Conservation (phyloP, 2,888 invertebrate genomes). For the Drosophila siamana region DNA sequence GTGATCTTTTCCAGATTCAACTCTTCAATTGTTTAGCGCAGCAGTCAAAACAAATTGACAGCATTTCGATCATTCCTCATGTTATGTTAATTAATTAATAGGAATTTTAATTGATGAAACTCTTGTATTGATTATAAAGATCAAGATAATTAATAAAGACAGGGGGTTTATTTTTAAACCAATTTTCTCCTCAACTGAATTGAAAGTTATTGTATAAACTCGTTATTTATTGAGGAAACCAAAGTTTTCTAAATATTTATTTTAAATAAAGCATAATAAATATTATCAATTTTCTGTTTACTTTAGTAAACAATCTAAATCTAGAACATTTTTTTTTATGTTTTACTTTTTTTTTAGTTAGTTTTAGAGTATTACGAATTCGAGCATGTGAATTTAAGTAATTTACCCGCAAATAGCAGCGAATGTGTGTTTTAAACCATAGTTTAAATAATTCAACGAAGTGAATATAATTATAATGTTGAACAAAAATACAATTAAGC, state of each 20-base stretch:
- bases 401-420: background rate
- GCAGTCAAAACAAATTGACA: background rate
- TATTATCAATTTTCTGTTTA: no score
- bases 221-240: background rate
- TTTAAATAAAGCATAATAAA: no score
- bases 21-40: background rate
- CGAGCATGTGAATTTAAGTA: background rate
- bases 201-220: no score
- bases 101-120: background rate
- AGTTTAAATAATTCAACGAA: background rate
- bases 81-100: background rate
- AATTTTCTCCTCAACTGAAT: background rate
- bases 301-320: no score
- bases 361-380: background rate
- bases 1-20: background rate
- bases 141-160: background rate
- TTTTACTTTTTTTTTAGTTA: background rate
- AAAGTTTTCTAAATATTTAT: background rate
- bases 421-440: background rate
- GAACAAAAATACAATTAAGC: background rate
- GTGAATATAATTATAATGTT: slow-evolving; percentile 6
- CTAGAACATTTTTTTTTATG: no score
- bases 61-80: background rate
- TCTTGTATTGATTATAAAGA: background rate
- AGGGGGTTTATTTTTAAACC: background rate